Evolutionary conservation across 2,888 invertebrate genomes (phyloP).

Genomic region (Acronicta alni): DNA sequence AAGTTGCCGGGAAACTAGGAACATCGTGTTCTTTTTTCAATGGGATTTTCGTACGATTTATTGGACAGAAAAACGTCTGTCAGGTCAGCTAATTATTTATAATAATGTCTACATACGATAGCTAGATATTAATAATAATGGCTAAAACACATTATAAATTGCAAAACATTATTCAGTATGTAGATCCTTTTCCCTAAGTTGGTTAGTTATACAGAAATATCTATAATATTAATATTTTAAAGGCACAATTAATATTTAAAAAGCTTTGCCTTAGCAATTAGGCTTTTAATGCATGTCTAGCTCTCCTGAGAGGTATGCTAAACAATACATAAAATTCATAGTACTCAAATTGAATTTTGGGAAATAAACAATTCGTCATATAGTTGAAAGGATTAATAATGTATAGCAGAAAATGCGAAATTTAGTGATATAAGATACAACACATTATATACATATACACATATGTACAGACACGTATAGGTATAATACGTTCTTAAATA

Average conservation of each 20-base stretch:
- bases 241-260: constrained; percentile 36
- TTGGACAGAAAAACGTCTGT: too few relatives aligned
- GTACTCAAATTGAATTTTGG: constrained; percentile 19
- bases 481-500: too few relatives aligned
- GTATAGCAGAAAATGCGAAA: constrained; percentile 8
- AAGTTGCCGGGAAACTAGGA: too few relatives aligned
- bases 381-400: constrained; percentile 6
- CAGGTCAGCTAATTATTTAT: too few relatives aligned
- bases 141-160: constrained; percentile 15
- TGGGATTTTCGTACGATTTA: too few relatives aligned
- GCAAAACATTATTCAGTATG: constrained; percentile 21
- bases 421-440: neutral
- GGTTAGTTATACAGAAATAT: constrained; percentile 12
- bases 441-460: too few relatives aligned
- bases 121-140: too few relatives aligned
- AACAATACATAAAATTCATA: constrained; percentile 20
- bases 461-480: too few relatives aligned
- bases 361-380: constrained; percentile 7
- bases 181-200: constrained; percentile 16
- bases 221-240: constrained; percentile 29
- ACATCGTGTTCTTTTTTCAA: too few relatives aligned
- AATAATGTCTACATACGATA: too few relatives aligned
- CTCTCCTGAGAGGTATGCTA: constrained; percentile 25
- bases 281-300: constrained; percentile 19
- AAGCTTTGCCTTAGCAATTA: constrained; percentile 23